phyloP scores from a whole-genome alignment of 2,797 vertebrate genomes.

The Buceros bicornis region DNA sequence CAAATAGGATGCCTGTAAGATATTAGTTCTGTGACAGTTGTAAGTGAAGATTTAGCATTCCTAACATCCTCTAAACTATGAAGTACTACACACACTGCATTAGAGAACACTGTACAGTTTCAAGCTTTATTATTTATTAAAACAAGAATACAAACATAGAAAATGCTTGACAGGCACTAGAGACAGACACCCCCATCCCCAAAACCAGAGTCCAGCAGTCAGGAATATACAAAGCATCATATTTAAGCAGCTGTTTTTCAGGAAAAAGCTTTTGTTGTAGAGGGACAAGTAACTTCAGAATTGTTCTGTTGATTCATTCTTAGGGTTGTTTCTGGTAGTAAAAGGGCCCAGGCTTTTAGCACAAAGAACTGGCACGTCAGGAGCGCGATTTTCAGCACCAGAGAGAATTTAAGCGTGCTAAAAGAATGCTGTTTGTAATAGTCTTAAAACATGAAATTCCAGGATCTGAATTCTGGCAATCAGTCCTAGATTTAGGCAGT shows the following conservation, averaged over 20 bases:
- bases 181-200: neutral
- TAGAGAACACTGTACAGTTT: neutral
- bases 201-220: neutral
- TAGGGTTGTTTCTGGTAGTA: neutral
- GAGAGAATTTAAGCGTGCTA: neutral
- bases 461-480: neutral
- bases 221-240: neutral
- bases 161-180: neutral
- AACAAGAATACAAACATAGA: conserved; percentile 19
- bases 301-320: neutral
- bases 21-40: neutral
- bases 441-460: neutral
- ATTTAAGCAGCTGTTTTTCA: neutral
- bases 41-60: neutral
- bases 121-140: conserved; percentile 58
- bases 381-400: neutral
- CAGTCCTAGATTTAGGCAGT: neutral
- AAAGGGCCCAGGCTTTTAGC: neutral
- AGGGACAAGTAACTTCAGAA: neutral
- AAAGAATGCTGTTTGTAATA: neutral
- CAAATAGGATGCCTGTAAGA: neutral
- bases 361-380: neutral
- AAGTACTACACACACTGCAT: neutral
- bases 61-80: fast-evolving
- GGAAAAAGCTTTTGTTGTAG: neutral